Conservation (phyloP, 2,888 invertebrate species). For the Creontiades dilutus region DNA sequence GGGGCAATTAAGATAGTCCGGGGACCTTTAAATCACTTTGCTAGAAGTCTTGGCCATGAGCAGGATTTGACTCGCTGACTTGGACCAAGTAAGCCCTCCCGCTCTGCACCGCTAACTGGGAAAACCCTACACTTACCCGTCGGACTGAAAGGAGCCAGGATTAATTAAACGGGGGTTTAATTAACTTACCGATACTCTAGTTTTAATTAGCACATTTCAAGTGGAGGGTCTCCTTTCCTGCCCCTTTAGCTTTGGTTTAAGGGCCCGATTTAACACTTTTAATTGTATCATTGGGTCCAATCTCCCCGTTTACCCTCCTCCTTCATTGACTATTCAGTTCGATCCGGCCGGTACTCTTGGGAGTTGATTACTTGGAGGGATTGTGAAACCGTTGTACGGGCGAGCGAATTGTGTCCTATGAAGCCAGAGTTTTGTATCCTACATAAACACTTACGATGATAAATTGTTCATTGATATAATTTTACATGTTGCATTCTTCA, state of each 20-base stretch:
- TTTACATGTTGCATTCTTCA: too few relatives aligned
- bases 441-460: background rate
- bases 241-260: constrained; percentile 61
- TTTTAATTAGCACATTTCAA: constrained; percentile 70
- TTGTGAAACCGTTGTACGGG: background rate
- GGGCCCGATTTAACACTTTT: constrained; percentile 68
- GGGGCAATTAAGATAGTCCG: constrained; percentile 56
- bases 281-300: constrained; percentile 64
- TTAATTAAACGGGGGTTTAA: constrained; percentile 68
- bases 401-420: background rate
- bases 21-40: constrained; percentile 61
- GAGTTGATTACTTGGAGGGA: constrained; percentile 13
- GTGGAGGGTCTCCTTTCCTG: constrained; percentile 7
- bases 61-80: constrained; percentile 67
- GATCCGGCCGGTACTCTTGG: background rate
- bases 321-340: constrained; percentile 12
- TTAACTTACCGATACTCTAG: constrained; percentile 70
- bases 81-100: constrained; percentile 62
- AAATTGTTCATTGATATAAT: too few relatives aligned
- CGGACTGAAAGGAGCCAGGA: constrained; percentile 46
- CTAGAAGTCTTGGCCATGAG: constrained; percentile 59
- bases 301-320: constrained; percentile 24
- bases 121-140: constrained; percentile 15
- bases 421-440: background rate
- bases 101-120: background rate